Evolutionary conservation across 2,888 invertebrate species (phyloP), one percentile per base, ranked within the genome.

Genomic region (Steinernema scapterisci): DNA sequence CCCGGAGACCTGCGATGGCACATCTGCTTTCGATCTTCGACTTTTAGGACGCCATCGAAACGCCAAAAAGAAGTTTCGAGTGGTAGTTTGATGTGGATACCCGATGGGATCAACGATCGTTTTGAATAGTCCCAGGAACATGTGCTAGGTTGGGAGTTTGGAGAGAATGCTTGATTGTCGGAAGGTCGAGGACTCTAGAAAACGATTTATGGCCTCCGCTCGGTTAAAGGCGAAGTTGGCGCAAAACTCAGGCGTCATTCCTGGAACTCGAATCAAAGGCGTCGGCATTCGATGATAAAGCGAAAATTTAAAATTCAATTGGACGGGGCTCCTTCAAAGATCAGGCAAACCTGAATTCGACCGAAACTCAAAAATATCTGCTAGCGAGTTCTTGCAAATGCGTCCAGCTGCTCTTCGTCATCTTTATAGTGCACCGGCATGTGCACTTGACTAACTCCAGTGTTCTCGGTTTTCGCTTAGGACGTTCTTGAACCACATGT

Each of bases 1-100:
- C 19, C 48, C 2, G 13, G 13, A 48, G n/a, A n/a, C 16, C 19
- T 16, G 25, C 23, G 54, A 3, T 5, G 21, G 23, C 19, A 21
- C 54, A 54, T 54, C 54, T 54, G 54, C 54, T 54, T 25, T 25
- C 54, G 54, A 54, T 54, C 54, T 54, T 54, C 21, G 54, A 2
- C 21, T 25, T 6, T 21, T 16, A 54, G 23, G 54, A 54, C 54
- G 54, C 13, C 54, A 54, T 19, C 7, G 48, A 19, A 48, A 48
- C 48, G n/a, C 48, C n/a, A 48, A 48, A 48, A 21, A 21, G 23
- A 3, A 21, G 48, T 6, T 16, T 54, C 54, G 25, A 54, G 54
- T 54, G 54, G 25, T 16, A 19, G 54, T 54, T 54, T 54, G 54
- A 11, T 48, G 38, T 38, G 3, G 9, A 9, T 3, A 38, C 9